Evolutionary conservation across 2,888 invertebrate species (phyloP), one percentile per base, ranked within the genome.

Genomic region (Drosophila meridiana): DNA sequence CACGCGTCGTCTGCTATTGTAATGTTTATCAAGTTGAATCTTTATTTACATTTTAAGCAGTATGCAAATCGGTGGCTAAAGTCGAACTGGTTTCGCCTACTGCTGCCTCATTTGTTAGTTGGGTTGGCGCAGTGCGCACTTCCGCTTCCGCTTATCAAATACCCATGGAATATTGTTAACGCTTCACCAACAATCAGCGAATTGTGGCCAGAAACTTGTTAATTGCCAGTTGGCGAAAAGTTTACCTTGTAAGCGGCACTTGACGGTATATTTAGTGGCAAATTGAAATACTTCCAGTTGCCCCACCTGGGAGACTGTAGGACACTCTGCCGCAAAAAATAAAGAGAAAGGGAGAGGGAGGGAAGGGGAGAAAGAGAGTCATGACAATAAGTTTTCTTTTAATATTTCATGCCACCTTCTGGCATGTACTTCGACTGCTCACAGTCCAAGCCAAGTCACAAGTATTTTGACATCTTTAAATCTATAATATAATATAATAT

Each of bases 31-130:
- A 75, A 79, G 63, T 60, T 67, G 48, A 59, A 73, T 69, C 59
- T 82, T 52, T 78, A 70, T 80, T 82, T 82, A 79, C 80, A 79
- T 85, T 70, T 78, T 78, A 66, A 82, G 53, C 60, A 61, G 52
- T 75, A 80, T 80, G 86, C 86, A 79, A 80, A 85, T 80, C 59
- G 34, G 3, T 5, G 28, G 28, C 40, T 69, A 55, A 58, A 69
- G 59, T 34, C 36, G 34, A 55, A 74, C 43, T 61, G n/a, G 30
- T 57, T 55, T 57, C 28, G n/a, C 40, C n/a, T 20, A 50, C 38
- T 20, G 28, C 28, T 14, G 30, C 48, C 26, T 3, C 52, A 36
- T 9, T 6, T 3, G 6, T 2, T 3, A 26, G 63, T 70, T 38
- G 7, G 9, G 14, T 14, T 14, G 42, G 50, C 48, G 47, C 14